Evolutionary conservation across 1,140 invertebrate species (phyloP).

Genomic region (Drosophila parabipectinata): DNA sequence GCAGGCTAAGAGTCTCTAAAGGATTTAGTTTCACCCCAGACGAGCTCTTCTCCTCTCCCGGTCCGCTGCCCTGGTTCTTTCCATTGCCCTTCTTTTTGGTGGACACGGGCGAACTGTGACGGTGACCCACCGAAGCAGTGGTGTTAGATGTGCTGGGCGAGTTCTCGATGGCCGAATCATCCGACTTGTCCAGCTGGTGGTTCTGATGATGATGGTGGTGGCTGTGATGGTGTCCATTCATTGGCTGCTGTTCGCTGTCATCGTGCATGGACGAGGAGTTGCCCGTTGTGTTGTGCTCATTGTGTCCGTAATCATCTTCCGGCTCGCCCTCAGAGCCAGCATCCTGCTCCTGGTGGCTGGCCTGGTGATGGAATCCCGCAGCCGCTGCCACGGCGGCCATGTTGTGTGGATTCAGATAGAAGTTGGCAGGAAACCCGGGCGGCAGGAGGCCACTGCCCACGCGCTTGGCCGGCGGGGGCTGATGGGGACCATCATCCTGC

Average conservation of each 20-base stretch:
- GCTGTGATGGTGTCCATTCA: conserved; percentile 59
- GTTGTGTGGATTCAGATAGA: conserved; percentile 78
- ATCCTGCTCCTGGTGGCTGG: conserved; percentile 57
- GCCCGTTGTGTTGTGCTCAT: conserved; percentile 68
- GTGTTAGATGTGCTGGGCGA: conserved; percentile 78
- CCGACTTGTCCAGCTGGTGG: conserved; percentile 76
- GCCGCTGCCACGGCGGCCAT: conserved; percentile 81
- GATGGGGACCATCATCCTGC: conserved; percentile 59
- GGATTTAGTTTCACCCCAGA: conserved; percentile 53
- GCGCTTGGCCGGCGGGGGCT: conserved; percentile 87
- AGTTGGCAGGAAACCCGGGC: conserved; percentile 73
- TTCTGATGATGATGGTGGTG: conserved; percentile 60
- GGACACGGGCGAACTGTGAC: conserved; percentile 75
- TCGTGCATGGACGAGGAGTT: conserved; percentile 70
- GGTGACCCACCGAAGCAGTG: conserved; percentile 61
- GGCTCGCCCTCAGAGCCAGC: conserved; percentile 69
- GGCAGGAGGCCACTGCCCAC: conserved; percentile 64
- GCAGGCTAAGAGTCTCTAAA: conserved; percentile 66
- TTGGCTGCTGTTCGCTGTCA: conserved; percentile 54
- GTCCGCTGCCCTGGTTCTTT: conserved; percentile 56
- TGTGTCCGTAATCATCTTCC: conserved; percentile 67
- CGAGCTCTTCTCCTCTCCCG: conserved; percentile 7
- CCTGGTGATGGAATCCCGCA: conserved; percentile 71
- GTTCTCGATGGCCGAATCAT: conserved; percentile 80
- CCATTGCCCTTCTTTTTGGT: conserved; percentile 68